Percentiles rank a stretch among this genome's conserved stretches.
Evolutionary conservation across 2,797 vertebrate genomes (phyloP).

Genomic region (Sebastes trivittatus): DNA sequence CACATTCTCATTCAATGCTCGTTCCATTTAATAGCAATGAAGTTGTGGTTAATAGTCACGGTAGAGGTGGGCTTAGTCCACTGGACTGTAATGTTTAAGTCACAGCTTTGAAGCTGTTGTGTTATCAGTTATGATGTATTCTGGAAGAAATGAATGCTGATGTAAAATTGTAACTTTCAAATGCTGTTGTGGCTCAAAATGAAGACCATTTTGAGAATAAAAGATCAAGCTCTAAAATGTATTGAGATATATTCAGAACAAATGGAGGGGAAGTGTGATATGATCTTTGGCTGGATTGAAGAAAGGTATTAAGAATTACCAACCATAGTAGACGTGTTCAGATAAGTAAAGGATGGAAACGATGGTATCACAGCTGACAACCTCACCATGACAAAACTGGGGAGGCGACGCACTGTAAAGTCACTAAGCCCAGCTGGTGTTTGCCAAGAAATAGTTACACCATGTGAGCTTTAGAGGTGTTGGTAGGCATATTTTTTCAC

Average conservation of each 20-base stretch:
- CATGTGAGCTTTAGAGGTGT: not conserved
- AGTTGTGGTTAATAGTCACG: slow-evolving; percentile 33
- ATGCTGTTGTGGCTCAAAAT: slow-evolving; percentile 1
- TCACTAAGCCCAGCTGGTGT: not conserved
- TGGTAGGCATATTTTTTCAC: no score
- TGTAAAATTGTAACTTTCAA: not conserved
- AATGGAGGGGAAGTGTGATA: not conserved
- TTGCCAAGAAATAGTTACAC: not conserved
- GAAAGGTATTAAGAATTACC: not conserved
- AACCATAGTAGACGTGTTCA: not conserved
- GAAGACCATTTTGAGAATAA: not conserved
- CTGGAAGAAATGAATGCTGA: slow-evolving; percentile 8
- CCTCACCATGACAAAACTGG: not conserved
- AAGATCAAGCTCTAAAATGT: not conserved
- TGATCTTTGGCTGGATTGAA: not conserved
- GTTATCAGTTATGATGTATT: slow-evolving; percentile 23
- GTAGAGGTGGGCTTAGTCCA: slow-evolving; percentile 39
- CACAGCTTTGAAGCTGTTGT: slow-evolving; percentile 32
- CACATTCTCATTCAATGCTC: slow-evolving; percentile 37
- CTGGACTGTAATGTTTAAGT: slow-evolving; percentile 41
- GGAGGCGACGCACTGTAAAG: not conserved
- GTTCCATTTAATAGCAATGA: slow-evolving; percentile 49
- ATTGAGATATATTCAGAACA: not conserved
- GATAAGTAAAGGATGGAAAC: not conserved
- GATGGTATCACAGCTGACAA: not conserved